Base-by-base conservation (phyloP, 1,140 invertebrate species). In the Atta cephalotes region DNA sequence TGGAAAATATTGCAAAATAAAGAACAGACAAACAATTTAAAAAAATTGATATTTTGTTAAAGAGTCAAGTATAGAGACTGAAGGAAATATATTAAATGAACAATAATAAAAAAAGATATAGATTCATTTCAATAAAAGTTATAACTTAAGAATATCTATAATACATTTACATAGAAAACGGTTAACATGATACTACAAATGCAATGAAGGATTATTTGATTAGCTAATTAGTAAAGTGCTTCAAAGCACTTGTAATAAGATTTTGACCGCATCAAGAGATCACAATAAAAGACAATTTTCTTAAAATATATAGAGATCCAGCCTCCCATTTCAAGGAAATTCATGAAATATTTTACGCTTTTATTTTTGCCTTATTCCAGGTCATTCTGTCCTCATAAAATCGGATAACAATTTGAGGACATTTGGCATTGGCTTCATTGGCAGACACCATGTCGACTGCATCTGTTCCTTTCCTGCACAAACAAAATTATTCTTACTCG, bases 381-480 rank as follows among this genome's bases (percentile, higher is more conserved):
- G 96, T 97, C 3, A 97, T 94, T 82, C 97, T 95, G 89, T 98
- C 97, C 93, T 98, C 97, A 92, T 98, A 98, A 95, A 98, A 98
- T 92, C 96, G 96, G 87, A 98, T 98, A 6, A 98, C 97, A 89
- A 98, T 96, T 94, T 99, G 98, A 31, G 98, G 98, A 94, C 97
- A 98, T 88, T 96, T 96, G 6, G 97, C 94, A 94, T 98, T 98
- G 0, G 97, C 97, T 91, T 97, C 96, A 91, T 96, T 96, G 2
- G 98, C 97, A 58, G 97, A 96, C n/a, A 98, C 97, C 56, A 98
- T 94, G 95, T 98, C 97, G 6, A 97, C 97, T 94, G 98, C 97
- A 92, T 98, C 97, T 76, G 97, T 97, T 86, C 97, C 97, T 96
- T 98, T 97, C 97, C 97, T 97, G 90, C 6, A 95, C 95, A 90